Base-by-base conservation (phyloP, 2,797 vertebrate genomes). In the Hemibagrus guttatus region DNA sequence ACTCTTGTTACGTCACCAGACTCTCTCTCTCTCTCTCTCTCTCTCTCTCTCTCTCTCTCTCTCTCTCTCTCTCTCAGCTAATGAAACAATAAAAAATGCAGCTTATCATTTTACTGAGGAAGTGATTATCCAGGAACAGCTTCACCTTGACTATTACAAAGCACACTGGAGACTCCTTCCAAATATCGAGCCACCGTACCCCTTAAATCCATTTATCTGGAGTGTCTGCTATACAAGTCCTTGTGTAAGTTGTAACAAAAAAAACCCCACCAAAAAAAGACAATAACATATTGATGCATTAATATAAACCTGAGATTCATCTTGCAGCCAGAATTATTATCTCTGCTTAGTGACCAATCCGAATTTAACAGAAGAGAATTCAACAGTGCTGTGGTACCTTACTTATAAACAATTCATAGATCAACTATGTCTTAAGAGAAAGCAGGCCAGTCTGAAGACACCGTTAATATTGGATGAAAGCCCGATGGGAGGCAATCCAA, bases 401-500 rank as follows among this genome's bases (percentile, higher is more conserved):
- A 21, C 21, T 14, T 54, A 23, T 9, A 6, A 56, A 78, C 35
- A 19, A 39, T 79, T 78, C 4, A 23, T 31, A 16, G 35, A 8
- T 52, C 23, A 52, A 52, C 23, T 52, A 11, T 35, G 4, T 78
- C 11, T 58, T 79, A 8, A 49, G 68, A 85, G 76, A 86, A 68
- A 64, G 21, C 71, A 75, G 71, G 19, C 49, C 56, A 6, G 58
- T 58, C 42, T 83, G 49, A 59, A 79, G 59, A 19, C 31, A 52
- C 11, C 68, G 83, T 66, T 56, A 79, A 85, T 82, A 72, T 46
- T 75, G 52, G 66, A 84, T 49, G 56, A 72, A 69, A 61, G 84
- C 79, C 75, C 6, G 31, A 64, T n/a, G 28, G 76, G 66, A 72
- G 76, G 86, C 75, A 87, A 81, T 78, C 39, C 63, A 85, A 84